A percentile compares a stretch with the other conserved stretches of the same genome.
Conservation (phyloP, 53 echinoderm and acorn worm genomes). For the Apostichopus leukothele region DNA sequence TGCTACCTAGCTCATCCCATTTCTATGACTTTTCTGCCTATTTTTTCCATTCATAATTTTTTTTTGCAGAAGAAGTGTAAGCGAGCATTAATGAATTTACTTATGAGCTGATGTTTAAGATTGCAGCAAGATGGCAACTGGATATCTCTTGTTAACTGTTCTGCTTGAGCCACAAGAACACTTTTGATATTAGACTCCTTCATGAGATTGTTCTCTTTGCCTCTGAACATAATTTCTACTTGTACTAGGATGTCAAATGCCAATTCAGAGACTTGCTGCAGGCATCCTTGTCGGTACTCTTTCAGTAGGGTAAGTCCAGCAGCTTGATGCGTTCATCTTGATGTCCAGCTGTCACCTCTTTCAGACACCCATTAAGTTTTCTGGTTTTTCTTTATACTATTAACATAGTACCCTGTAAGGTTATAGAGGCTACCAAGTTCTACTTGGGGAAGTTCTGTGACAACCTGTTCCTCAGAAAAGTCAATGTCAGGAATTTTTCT, state of each 20-base stretch:
- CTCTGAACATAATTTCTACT: slow-evolving; percentile 29
- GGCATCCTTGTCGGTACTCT: slow-evolving; percentile 10
- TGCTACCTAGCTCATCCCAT: slow-evolving; percentile 44
- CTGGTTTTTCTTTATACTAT: slow-evolving; percentile 49
- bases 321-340: slow-evolving; percentile 27
- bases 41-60: background rate
- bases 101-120: slow-evolving; percentile 31
- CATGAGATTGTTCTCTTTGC: slow-evolving; percentile 7
- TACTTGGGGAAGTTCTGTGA: slow-evolving; percentile 32
- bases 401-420: slow-evolving; percentile 61
- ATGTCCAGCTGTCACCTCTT: slow-evolving; percentile 36
- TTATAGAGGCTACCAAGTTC: slow-evolving; percentile 58
- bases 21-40: background rate
- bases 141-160: slow-evolving; percentile 34
- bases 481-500: slow-evolving; percentile 13
- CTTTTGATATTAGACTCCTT: slow-evolving; percentile 30
- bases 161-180: slow-evolving; percentile 25
- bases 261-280: no score
- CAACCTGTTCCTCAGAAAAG: slow-evolving; percentile 38
- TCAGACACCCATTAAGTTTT: slow-evolving; percentile 41
- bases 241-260: slow-evolving; percentile 23
- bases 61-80: slow-evolving; percentile 47
- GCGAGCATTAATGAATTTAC: slow-evolving; percentile 44
- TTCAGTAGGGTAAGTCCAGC: background rate
- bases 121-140: slow-evolving; percentile 22